These are phyloP conservation scores for Glaucopsyche alexis DNA, from an alignment of 2,888 invertebrate genomes.

Conservation along the genomic window DNA sequence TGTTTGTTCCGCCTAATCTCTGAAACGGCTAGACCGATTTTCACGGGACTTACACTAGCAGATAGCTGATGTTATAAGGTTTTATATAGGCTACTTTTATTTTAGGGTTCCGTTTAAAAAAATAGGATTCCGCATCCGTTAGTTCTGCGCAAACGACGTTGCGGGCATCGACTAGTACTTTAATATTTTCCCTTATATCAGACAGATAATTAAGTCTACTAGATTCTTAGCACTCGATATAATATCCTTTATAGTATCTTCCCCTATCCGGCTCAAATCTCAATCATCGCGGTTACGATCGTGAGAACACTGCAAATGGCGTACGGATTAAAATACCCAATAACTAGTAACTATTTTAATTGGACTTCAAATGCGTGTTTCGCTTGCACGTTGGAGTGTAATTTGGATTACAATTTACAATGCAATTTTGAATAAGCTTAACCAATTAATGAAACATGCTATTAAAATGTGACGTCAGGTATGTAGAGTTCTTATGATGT, in stretches of 20 bases:
- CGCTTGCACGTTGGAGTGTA: neutral
- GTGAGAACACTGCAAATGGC: slow-evolving; percentile 3
- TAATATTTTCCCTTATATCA: too few relatives aligned
- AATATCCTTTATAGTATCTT: neutral
- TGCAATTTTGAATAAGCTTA: slow-evolving; percentile 10
- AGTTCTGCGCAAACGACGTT: too few relatives aligned
- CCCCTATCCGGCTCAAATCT: neutral
- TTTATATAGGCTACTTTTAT: too few relatives aligned
- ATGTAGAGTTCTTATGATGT: too few relatives aligned
- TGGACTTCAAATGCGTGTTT: neutral
- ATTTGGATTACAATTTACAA: slow-evolving; percentile 11
- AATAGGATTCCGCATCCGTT: too few relatives aligned
- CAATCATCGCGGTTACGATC: neutral
- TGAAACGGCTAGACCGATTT: too few relatives aligned
- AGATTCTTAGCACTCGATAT: neutral
- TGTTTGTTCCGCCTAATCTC: too few relatives aligned
- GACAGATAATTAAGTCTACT: neutral
- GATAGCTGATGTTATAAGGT: too few relatives aligned
- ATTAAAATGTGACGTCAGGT: neutral
- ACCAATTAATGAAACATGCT: neutral
- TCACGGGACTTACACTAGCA: too few relatives aligned
- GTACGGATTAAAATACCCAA: neutral
- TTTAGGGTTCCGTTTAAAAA: too few relatives aligned
- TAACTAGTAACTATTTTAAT: slow-evolving; percentile 15
- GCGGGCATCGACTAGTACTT: too few relatives aligned